Base-by-base conservation (phyloP, 2,113 vertebrate genomes). In the Dicrurus megarhynchus region DNA sequence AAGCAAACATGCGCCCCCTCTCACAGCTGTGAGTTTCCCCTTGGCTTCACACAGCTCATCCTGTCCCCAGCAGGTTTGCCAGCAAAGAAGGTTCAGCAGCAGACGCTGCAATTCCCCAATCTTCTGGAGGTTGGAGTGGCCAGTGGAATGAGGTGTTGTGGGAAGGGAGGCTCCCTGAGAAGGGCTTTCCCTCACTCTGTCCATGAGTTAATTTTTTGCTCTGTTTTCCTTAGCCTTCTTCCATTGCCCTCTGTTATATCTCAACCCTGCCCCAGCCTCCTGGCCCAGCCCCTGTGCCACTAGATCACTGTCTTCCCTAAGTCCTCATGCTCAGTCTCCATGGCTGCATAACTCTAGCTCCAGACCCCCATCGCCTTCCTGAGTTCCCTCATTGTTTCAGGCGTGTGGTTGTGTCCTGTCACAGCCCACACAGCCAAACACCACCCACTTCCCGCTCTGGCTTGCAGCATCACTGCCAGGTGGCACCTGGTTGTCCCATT, bases 301-400 rank as follows among this genome's bases (percentile, higher is more conserved):
- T 32, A 61, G 49, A 10, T 33, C n/a, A 32, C 33, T 26, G 8
- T 10, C 27, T 74, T 87, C 22, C 18, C 6, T n/a, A 50, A 46
- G 67, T 59, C 21, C 33, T 59, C 23, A 3, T 56, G 12, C 22
- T 11, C 5, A 13, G 8, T 60, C 19, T 67, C 37, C 42, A 22
- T 23, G 19, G 24, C 16, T 80, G 23, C 12, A 49, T 16, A 78
- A 9, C n/a, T 61, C 33, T 46, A 59, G 16, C 6, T 70, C 11
- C n/a, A 57, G 8, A 50, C 5, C 2, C 2, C 7, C 5, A 3
- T 1, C 19, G 8, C 23, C 18, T 60, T 75, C 4, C 28, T 13
- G 28, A 63, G 5, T 16, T 33, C 50, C 7, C 21, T 84, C 7
- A 7, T 9, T 67, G 5, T 35, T 69, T 69, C 2, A 5, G 22